phyloP scores from a whole-genome alignment of 2,797 vertebrate species.

The Molossus molossus region DNA sequence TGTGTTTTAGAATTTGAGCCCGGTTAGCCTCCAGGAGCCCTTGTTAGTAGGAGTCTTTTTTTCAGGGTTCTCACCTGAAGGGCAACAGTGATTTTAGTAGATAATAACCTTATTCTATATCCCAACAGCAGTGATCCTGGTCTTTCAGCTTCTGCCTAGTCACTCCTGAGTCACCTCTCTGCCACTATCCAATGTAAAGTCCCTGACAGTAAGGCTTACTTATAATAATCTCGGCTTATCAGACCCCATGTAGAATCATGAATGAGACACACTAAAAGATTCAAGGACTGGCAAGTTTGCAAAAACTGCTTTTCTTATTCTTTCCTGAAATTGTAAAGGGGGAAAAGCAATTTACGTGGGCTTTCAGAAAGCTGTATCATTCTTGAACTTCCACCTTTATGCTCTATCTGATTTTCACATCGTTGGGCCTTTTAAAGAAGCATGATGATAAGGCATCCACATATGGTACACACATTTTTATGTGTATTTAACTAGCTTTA shows the following conservation, averaged over 20 bases:
- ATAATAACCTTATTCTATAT: neutral
- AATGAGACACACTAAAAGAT: constrained; percentile 52
- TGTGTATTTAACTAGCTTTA: constrained; percentile 40
- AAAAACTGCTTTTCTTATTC: constrained; percentile 45
- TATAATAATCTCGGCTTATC: neutral
- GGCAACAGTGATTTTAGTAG: neutral
- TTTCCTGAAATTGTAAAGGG: constrained; percentile 33
- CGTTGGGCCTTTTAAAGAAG: constrained; percentile 18
- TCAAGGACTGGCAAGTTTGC: neutral
- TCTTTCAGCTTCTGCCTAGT: neutral
- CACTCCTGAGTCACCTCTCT: neutral
- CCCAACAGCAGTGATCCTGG: neutral
- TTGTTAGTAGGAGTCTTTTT: neutral
- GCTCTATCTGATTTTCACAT: constrained; percentile 41
- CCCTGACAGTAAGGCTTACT: neutral
- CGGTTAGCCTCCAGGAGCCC: neutral
- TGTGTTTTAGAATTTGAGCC: neutral
- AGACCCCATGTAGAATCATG: neutral
- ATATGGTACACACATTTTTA: constrained; percentile 78
- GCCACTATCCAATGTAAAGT: neutral
- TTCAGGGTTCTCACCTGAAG: neutral
- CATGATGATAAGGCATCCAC: constrained; percentile 21
- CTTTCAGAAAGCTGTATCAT: constrained; percentile 20
- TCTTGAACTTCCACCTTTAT: constrained; percentile 29
- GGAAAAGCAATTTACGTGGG: constrained; percentile 47